Percentiles rank a stretch among this genome's conserved stretches.
Evolutionary conservation across 2,797 vertebrate genomes (phyloP).

Genomic region (Phataginus tetradactyla): DNA sequence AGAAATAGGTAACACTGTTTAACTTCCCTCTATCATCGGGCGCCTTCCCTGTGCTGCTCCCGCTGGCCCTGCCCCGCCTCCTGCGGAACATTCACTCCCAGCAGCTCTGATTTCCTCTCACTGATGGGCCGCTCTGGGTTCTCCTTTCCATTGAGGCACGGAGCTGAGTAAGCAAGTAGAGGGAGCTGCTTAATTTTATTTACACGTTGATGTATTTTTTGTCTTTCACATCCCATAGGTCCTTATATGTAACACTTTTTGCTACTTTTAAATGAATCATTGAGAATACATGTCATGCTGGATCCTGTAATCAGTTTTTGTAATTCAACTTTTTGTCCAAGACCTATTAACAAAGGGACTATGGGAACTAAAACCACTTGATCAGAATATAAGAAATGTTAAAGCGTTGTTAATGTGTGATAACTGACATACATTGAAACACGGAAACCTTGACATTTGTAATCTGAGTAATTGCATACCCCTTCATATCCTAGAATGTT

Average conservation of each 20-base stretch:
- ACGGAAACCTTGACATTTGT: neutral
- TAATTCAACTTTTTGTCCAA: neutral
- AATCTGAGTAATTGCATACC: neutral
- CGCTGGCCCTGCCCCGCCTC: too few relatives aligned
- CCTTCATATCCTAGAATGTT: neutral
- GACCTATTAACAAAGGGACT: neutral
- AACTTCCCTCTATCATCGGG: neutral
- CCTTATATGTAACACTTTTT: neutral
- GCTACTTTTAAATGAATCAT: conserved; percentile 15
- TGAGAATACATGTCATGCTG: neutral
- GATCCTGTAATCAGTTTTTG: conserved; percentile 22
- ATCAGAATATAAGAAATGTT: neutral
- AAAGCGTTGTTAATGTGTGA: neutral
- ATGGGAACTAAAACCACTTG: neutral
- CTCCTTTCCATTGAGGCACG: neutral
- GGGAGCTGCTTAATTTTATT: neutral
- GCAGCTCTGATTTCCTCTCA: neutral
- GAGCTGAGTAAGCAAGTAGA: neutral
- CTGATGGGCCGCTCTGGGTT: neutral
- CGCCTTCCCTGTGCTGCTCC: neutral
- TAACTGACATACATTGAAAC: neutral
- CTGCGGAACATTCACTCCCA: neutral
- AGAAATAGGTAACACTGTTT: neutral
- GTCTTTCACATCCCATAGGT: neutral
- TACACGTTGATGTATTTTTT: neutral